phyloP scores from a whole-genome alignment of 2,113 vertebrate genomes.

The Saiga tatarica region DNA sequence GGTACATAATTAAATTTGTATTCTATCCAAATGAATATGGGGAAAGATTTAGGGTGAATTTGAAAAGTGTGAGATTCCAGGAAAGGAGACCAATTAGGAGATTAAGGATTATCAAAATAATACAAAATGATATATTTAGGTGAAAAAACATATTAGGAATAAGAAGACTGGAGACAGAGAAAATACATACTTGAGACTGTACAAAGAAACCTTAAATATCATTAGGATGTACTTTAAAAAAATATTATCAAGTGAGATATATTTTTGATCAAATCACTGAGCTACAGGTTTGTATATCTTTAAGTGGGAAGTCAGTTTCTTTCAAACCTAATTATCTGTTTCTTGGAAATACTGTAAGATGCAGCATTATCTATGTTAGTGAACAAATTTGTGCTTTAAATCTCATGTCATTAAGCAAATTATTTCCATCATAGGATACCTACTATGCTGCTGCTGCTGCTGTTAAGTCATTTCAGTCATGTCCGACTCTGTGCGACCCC shows the following conservation, averaged over 20 bases:
- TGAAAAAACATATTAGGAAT: neutral
- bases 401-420: neutral
- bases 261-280: neutral
- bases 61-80: neutral
- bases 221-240: neutral
- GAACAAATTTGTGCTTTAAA: neutral
- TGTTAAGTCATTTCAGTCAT: too few species aligned
- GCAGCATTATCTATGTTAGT: neutral
- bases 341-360: neutral
- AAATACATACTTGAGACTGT: neutral
- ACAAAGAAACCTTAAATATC: neutral
- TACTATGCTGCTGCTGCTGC: neutral
- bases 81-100: neutral
- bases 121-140: neutral
- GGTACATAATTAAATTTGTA: neutral
- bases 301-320: neutral
- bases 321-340: neutral
- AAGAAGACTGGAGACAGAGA: neutral
- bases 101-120: neutral
- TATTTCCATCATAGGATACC: neutral
- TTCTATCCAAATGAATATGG: neutral
- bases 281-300: neutral
- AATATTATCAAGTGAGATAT: neutral
- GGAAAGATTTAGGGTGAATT: neutral
- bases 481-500: too few species aligned